phyloP scores from a whole-genome alignment of 2,113 vertebrate species.

The Rafetus swinhoei region DNA sequence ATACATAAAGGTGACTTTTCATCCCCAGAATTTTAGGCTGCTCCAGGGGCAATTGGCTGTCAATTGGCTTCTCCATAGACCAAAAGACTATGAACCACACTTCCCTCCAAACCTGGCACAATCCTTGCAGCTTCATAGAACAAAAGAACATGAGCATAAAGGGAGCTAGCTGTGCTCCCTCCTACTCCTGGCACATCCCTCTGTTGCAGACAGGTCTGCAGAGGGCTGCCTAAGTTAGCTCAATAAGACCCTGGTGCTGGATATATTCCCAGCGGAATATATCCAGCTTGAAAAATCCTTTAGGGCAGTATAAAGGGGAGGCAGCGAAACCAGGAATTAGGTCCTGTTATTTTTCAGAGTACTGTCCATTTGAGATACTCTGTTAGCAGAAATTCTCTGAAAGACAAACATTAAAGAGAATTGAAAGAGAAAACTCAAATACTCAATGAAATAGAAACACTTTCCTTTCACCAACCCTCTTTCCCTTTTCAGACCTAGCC shows the following conservation, averaged over 20 bases:
- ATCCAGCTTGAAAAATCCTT: background rate
- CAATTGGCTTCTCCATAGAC: background rate
- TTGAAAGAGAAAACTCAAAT: background rate
- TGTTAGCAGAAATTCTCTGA: background rate
- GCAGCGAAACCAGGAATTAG: background rate
- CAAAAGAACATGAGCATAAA: background rate
- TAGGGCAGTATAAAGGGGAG: too few relatives aligned
- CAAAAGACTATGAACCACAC: rapidly evolving
- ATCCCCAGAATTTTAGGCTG: background rate
- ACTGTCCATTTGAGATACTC: background rate
- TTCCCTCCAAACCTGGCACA: background rate
- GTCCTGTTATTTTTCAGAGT: background rate
- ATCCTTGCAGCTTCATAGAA: background rate
- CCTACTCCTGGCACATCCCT: background rate
- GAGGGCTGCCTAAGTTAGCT: background rate
- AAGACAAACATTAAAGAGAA: background rate
- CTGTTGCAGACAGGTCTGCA: background rate
- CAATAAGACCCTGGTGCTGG: background rate
- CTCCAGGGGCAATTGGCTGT: background rate
- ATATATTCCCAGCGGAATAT: background rate
- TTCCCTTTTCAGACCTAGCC: background rate
- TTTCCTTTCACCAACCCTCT: background rate
- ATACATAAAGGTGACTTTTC: rapidly evolving
- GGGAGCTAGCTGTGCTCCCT: background rate
- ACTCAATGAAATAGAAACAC: background rate